Conservation (phyloP, 2,113 vertebrate genomes). For the Fulica atra region DNA sequence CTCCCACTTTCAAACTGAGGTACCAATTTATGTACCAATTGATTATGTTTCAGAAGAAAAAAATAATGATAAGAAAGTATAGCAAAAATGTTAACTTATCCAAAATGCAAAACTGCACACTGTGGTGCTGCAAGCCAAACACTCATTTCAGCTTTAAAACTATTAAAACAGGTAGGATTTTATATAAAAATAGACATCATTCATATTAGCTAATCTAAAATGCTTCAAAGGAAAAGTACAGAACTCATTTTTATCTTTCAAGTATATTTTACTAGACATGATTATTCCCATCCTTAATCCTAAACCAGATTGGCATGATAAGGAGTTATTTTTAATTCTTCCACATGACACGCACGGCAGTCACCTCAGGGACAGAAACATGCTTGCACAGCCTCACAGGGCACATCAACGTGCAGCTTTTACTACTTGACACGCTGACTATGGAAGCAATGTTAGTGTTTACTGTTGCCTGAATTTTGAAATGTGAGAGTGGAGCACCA, state of each 20-base stretch:
- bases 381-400: background rate
- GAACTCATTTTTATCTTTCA: background rate
- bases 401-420: background rate
- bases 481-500: constrained; percentile 1
- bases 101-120: background rate
- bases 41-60: background rate
- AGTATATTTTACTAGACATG: background rate
- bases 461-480: constrained; percentile 8
- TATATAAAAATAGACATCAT: background rate
- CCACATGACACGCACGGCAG: background rate
- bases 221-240: background rate
- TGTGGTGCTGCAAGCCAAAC: background rate
- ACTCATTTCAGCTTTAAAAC: background rate
- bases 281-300: background rate
- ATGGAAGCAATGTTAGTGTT: background rate
- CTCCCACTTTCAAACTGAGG: background rate
- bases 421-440: background rate
- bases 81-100: background rate
- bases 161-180: background rate
- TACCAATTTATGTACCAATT: background rate
- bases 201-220: background rate
- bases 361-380: background rate
- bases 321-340: constrained; percentile 29
- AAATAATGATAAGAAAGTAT: background rate
- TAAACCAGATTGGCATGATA: background rate